Conservation (phyloP, 2,797 vertebrate genomes). For the Delichon dasypus region DNA sequence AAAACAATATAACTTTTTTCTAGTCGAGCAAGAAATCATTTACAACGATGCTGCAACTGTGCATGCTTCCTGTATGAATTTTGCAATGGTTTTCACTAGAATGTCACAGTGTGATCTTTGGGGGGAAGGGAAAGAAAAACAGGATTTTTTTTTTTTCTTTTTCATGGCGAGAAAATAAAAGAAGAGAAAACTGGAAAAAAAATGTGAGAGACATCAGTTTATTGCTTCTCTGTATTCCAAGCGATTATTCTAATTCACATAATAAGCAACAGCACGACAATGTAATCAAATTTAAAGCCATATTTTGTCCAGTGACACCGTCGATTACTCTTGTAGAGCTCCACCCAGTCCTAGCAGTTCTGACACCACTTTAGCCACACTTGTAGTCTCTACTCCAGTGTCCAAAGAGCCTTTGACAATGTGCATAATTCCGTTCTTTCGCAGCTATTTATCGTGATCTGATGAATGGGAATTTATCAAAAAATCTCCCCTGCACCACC, state of each 20-base stretch:
- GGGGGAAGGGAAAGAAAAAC: constrained; percentile 67
- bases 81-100: constrained; percentile 82
- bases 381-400: constrained; percentile 66
- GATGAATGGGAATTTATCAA: constrained; percentile 55
- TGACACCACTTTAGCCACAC: constrained; percentile 68
- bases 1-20: constrained; percentile 85
- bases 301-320: constrained; percentile 80
- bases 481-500: constrained; percentile 7
- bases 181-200: constrained; percentile 80
- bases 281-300: constrained; percentile 81
- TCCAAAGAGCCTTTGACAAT: constrained; percentile 77
- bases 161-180: constrained; percentile 77
- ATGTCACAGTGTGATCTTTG: constrained; percentile 78
- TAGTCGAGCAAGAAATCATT: constrained; percentile 80
- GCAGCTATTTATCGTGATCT: constrained; percentile 69
- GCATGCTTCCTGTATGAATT: constrained; percentile 81
- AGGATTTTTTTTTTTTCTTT: constrained; percentile 72
- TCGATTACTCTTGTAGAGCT: constrained; percentile 56
- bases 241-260: constrained; percentile 74
- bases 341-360: constrained; percentile 52
- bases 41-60: constrained; percentile 81
- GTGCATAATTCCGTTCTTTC: constrained; percentile 64
- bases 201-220: constrained; percentile 76
- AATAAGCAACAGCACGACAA: constrained; percentile 73
- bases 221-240: constrained; percentile 78